Evolutionary conservation across 2,888 invertebrate genomes (phyloP).

Genomic region (Eilema caniola): DNA sequence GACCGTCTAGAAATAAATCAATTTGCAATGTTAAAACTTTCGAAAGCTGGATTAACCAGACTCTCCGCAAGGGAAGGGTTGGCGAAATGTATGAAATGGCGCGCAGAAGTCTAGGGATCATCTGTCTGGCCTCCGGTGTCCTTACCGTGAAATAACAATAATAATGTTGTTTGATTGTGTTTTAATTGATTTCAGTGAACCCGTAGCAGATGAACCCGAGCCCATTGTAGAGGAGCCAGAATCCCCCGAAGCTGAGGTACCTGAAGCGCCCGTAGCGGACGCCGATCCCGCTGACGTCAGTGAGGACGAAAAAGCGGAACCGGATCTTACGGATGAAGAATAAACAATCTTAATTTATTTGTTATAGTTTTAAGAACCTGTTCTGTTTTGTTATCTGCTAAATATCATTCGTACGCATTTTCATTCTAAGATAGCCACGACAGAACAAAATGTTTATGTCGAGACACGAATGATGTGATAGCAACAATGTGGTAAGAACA

Average conservation of each 20-base stretch:
- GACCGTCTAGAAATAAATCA: background rate
- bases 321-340: constrained; percentile 85
- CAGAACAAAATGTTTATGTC: constrained; percentile 12
- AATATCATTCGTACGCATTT: constrained; percentile 68
- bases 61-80: too few species aligned
- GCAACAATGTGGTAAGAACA: constrained; percentile 59
- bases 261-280: constrained; percentile 65
- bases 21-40: constrained; percentile 5
- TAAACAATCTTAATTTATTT: constrained; percentile 57
- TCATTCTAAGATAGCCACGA: constrained; percentile 62
- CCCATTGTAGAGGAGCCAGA: constrained; percentile 84
- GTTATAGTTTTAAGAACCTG: constrained; percentile 34
- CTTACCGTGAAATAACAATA: too few species aligned
- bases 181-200: constrained; percentile 64
- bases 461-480: constrained; percentile 72
- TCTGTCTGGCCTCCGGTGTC: too few species aligned
- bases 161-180: too few species aligned
- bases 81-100: too few species aligned
- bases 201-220: constrained; percentile 70
- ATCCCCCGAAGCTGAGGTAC: constrained; percentile 70
- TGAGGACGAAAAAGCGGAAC: constrained; percentile 83
- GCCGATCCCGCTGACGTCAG: constrained; percentile 73
- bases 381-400: constrained; percentile 69
- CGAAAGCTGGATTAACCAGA: too few species aligned
- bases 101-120: too few species aligned